Evolutionary conservation across 2,797 vertebrate genomes (phyloP).

Genomic region (Tachyglossus aculeatus): DNA sequence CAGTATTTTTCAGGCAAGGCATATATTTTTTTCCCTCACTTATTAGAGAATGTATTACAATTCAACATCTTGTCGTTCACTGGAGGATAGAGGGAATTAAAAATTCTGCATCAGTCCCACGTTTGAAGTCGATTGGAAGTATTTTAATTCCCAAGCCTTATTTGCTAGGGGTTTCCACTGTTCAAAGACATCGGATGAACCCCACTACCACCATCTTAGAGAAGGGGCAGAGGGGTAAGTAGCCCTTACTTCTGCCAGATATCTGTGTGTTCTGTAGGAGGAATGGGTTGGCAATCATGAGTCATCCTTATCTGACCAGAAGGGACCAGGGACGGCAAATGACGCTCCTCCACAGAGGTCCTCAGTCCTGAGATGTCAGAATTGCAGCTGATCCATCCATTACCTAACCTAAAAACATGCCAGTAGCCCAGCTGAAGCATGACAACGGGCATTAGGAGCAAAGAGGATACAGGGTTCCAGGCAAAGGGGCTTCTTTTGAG

Average conservation of each 20-base stretch:
- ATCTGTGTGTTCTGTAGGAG: not conserved
- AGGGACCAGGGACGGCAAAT: not conserved
- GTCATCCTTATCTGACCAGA: not conserved
- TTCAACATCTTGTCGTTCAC: slow-evolving; percentile 15
- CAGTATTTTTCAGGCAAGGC: not conserved
- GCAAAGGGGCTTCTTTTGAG: too few species aligned
- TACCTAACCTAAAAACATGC: too few species aligned
- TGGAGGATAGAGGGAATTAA: slow-evolving; percentile 3
- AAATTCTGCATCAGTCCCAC: slow-evolving; percentile 13
- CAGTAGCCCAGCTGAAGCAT: too few species aligned
- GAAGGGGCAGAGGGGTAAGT: too few species aligned
- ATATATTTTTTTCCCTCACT: slow-evolving; percentile 25
- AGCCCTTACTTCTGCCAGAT: too few species aligned
- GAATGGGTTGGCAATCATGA: not conserved
- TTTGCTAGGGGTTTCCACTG: slow-evolving; percentile 10
- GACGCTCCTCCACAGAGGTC: too few species aligned
- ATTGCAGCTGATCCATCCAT: too few species aligned
- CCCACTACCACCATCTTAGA: too few species aligned
- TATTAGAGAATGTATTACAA: not conserved
- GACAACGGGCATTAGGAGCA: too few species aligned
- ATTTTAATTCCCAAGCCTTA: slow-evolving; percentile 32
- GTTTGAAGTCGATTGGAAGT: slow-evolving; percentile 29
- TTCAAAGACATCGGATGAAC: slow-evolving; percentile 24
- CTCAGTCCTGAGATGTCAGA: too few species aligned
- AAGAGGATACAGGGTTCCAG: too few species aligned